A percentile compares a stretch with the other conserved stretches of the same genome.
phyloP scores from a whole-genome alignment of 1,140 invertebrate species.

The Scylla paramamosain region DNA sequence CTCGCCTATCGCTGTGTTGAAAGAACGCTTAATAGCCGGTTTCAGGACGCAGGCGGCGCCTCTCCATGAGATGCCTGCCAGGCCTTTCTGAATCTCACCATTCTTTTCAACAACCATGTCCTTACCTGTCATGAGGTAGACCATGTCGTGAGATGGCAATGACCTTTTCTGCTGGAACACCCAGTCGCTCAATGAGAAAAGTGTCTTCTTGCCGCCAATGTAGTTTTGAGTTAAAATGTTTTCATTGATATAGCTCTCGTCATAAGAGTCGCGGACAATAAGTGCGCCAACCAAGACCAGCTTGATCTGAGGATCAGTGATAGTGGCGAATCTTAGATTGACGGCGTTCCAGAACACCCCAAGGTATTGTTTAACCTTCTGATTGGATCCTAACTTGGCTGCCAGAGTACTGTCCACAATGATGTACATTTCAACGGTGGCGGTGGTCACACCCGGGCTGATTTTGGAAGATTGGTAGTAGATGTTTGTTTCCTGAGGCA shows the following conservation, averaged over 20 bases:
- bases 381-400: slow-evolving; percentile 54
- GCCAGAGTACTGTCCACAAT: slow-evolving; percentile 76
- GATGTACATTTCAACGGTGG: slow-evolving; percentile 75
- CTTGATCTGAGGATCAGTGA: slow-evolving; percentile 71
- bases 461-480: not conserved
- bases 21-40: not conserved
- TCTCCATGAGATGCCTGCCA: slow-evolving; percentile 61
- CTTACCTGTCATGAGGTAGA: slow-evolving; percentile 69
- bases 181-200: slow-evolving; percentile 70
- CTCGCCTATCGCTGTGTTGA: slow-evolving; percentile 75
- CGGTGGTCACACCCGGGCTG: not conserved
- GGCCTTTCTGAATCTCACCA: slow-evolving; percentile 44
- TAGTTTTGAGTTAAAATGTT: slow-evolving; percentile 59
- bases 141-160: slow-evolving; percentile 71
- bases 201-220: slow-evolving; percentile 66
- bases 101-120: slow-evolving; percentile 65
- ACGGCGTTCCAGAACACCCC: slow-evolving; percentile 77
- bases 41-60: slow-evolving; percentile 70
- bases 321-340: slow-evolving; percentile 76
- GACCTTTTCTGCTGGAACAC: slow-evolving; percentile 57
- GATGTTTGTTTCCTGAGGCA: not conserved
- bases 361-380: slow-evolving; percentile 72
- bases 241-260: slow-evolving; percentile 73
- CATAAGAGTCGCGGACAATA: slow-evolving; percentile 44
- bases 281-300: slow-evolving; percentile 75